phyloP scores from a whole-genome alignment of 2,888 invertebrate genomes.

The Drosophila hawaiiensis region DNA sequence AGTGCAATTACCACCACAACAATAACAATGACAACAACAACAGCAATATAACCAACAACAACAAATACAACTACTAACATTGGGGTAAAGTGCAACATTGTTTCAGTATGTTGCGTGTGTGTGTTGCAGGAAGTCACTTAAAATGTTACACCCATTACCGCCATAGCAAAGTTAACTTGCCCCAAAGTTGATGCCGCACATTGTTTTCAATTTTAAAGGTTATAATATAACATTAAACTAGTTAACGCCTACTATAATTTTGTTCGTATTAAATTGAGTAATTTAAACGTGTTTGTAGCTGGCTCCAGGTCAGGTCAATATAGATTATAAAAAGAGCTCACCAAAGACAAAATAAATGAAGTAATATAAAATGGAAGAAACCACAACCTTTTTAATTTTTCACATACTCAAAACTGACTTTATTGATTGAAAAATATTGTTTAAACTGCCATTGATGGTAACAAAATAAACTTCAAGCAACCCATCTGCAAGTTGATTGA shows the following conservation, averaged over 20 bases:
- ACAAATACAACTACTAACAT: conserved; percentile 35
- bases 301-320: background rate
- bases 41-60: conserved; percentile 37
- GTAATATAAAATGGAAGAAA: background rate
- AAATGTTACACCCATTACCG: conserved; percentile 62
- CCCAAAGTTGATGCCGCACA: conserved; percentile 17
- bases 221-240: conserved; percentile 9
- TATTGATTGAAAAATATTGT: background rate
- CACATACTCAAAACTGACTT: background rate
- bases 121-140: conserved; percentile 49
- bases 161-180: conserved; percentile 26
- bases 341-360: background rate
- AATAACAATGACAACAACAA: conserved; percentile 31
- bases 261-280: background rate
- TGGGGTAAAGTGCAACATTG: conserved; percentile 70
- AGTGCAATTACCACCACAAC: conserved; percentile 73
- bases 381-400: background rate
- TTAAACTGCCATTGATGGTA: background rate
- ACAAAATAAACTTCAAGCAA: background rate
- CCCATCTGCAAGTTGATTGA: no score
- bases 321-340: background rate
- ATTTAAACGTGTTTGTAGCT: background rate
- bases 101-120: conserved; percentile 30
- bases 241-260: background rate
- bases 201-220: conserved; percentile 7